phyloP scores from a whole-genome alignment of 2,888 invertebrate genomes.

The Pantelozetes paolii region DNA sequence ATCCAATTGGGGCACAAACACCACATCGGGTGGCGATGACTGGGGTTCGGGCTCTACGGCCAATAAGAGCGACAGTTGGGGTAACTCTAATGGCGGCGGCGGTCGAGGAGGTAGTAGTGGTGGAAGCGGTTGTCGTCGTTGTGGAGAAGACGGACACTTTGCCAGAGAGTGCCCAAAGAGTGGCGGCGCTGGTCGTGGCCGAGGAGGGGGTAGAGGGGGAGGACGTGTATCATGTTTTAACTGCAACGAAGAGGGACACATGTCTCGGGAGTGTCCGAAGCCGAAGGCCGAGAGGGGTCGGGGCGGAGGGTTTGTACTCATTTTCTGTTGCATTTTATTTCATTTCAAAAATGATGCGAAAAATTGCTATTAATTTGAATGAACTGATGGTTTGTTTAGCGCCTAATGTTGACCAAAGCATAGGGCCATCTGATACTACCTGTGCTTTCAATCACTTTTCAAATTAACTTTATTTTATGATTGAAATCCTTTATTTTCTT shows the following conservation, averaged over 20 bases:
- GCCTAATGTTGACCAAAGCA: neutral
- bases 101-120: neutral
- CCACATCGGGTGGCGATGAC: neutral
- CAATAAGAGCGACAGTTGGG: neutral
- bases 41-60: neutral
- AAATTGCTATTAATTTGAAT: neutral
- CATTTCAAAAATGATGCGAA: neutral
- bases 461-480: neutral
- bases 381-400: neutral
- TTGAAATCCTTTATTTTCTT: neutral
- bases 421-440: slow-evolving; percentile 20
- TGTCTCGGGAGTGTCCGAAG: slow-evolving; percentile 6
- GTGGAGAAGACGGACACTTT: slow-evolving; percentile 31
- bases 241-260: neutral
- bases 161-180: slow-evolving; percentile 16
- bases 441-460: neutral
- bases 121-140: slow-evolving; percentile 14
- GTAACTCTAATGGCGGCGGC: slow-evolving; percentile 6
- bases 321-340: neutral
- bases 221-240: neutral
- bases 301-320: slow-evolving; percentile 25
- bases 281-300: too few species aligned
- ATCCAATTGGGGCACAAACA: slow-evolving; percentile 10
- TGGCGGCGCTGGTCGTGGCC: neutral
- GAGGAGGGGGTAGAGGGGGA: neutral